phyloP scores from a whole-genome alignment of 1,140 invertebrate species.

The Potamilus streckersoni region DNA sequence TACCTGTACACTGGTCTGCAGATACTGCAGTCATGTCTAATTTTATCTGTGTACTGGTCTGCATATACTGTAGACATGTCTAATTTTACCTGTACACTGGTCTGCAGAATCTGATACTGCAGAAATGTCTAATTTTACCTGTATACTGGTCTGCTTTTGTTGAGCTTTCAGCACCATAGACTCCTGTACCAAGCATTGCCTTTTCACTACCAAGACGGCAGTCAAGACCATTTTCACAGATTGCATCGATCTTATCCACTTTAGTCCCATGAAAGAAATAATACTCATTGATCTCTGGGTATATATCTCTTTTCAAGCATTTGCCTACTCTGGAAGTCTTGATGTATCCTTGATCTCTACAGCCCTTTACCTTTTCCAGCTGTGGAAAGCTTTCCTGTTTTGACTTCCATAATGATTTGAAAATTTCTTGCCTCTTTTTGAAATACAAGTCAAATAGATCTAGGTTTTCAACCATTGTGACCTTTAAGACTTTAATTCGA shows the following conservation, averaged over 20 bases:
- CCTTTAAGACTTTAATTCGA: constrained; percentile 1
- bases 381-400: neutral
- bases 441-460: constrained; percentile 15
- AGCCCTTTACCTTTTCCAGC: constrained; percentile 2
- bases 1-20: no score
- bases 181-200: constrained; percentile 23
- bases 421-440: constrained; percentile 1
- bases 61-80: no score
- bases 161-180: constrained; percentile 27
- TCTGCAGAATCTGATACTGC: neutral
- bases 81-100: no score
- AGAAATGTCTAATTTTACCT: constrained; percentile 2
- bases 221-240: constrained; percentile 17
- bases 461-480: constrained; percentile 22
- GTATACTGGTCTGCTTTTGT: constrained; percentile 28
- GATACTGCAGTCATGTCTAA: neutral
- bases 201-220: constrained; percentile 3
- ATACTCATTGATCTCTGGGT: constrained; percentile 20
- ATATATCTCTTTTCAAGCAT: neutral
- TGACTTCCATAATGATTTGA: constrained; percentile 1
- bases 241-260: constrained; percentile 8
- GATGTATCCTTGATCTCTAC: neutral
- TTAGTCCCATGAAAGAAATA: constrained; percentile 29
- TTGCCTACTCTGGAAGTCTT: no score
- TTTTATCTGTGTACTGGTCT: no score